Evolutionary conservation across 2,113 vertebrate genomes (phyloP), one percentile per base, ranked within the genome.

Genomic region (Neoarius graeffei): DNA sequence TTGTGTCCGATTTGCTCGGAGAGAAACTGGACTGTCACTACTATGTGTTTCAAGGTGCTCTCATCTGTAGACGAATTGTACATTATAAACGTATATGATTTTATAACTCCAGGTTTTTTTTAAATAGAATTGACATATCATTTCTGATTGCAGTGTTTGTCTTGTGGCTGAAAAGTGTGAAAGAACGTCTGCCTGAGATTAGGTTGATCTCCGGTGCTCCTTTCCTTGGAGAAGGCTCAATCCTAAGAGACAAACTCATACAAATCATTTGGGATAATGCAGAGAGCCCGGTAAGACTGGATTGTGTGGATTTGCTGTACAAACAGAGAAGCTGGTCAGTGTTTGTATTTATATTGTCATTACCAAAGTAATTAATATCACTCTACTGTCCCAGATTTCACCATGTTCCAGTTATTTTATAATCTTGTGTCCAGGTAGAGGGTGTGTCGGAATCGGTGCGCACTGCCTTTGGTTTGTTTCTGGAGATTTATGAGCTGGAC

Each of bases 11-110:
- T 74, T 73, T 96, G 89, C 96, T 94, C 87, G 94, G 94, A 86
- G 94, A 96, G 89, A 95, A 94, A 84, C 92, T 95, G 88, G 94
- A 96, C 80, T 94, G 93, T 86, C 96, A 95, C 89, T 96, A 96
- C 92, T 95, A 96, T 90, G 94, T 95, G 59, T 97, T 97, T 86
- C 96, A 98, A 96, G 97, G 97, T 98, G 86, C 56, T 69, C 5
- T 52, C 27, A 71, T 87, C 56, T 56, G 17, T 35, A 86, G n/a
- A 64, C 1, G 10, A 42, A 60, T 42, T 25, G 30, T 23, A 62
- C 57, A 35, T 62, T 62, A 25, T 62, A 62, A 48, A 62, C 23
- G 19, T 25, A 1, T 81, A 42, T 81, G 57, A 82, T 82, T 42
- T 48, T 62, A 20, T 81, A 35, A 35, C 17, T 35, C n/a, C n/a